Evolutionary conservation across 1,140 invertebrate genomes (phyloP).

Genomic region (Drosophila bifasciata): DNA sequence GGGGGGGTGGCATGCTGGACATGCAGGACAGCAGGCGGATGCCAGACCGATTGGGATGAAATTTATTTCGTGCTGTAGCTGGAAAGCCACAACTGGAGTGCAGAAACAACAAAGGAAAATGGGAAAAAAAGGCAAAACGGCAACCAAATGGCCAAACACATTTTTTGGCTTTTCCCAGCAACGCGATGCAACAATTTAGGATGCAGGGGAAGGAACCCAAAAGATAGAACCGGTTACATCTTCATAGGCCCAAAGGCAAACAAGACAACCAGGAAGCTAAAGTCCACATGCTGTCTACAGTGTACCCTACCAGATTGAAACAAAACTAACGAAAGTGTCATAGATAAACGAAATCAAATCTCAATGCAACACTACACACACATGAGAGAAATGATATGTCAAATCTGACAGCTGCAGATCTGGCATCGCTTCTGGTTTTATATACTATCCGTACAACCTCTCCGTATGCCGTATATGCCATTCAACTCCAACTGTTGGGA

Average conservation of each 20-base stretch:
- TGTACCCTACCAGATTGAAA: neutral
- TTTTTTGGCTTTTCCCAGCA: conserved; percentile 46
- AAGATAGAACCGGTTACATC: conserved; percentile 15
- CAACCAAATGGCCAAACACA: conserved; percentile 32
- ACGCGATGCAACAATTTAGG: conserved; percentile 44
- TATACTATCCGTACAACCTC: neutral
- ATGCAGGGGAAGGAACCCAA: conserved; percentile 19
- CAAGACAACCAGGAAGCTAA: neutral
- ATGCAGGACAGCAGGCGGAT: neutral
- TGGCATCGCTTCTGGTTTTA: neutral
- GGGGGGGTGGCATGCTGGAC: neutral
- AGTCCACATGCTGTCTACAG: no score
- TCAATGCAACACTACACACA: no score
- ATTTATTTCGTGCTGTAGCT: conserved; percentile 68
- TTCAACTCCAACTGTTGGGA: no score
- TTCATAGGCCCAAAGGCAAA: conserved; percentile 37
- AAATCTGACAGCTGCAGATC: no score
- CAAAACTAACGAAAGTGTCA: neutral
- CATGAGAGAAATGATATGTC: neutral
- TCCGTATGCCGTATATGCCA: neutral
- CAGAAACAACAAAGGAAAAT: conserved; percentile 27
- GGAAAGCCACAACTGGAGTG: no score
- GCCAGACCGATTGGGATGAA: conserved; percentile 59
- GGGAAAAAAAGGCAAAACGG: conserved; percentile 21
- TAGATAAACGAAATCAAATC: neutral